Percentiles rank a stretch among this genome's conserved stretches.
These are phyloP conservation scores for Apis dorsata DNA, from an alignment of 1,140 invertebrate genomes.

Conservation along the genomic window DNA sequence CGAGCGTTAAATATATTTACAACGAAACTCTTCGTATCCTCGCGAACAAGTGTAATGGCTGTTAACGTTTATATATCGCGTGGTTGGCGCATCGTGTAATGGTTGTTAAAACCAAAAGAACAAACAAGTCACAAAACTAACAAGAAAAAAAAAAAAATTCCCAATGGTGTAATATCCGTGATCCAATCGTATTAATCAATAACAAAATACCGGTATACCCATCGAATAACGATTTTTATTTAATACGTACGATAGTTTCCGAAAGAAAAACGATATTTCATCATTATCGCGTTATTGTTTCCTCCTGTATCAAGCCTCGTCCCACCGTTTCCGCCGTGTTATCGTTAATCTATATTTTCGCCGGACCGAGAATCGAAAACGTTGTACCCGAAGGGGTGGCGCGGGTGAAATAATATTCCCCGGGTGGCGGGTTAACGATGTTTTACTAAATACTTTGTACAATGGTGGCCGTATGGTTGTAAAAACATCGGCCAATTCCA, in stretches of 20 bases:
- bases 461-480: not conserved
- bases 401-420: conserved; percentile 17
- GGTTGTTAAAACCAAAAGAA: not conserved
- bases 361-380: not conserved
- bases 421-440: conserved; percentile 1
- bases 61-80: too few species aligned
- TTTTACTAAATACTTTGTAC: conserved; percentile 22
- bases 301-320: not conserved
- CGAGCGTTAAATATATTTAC: too few species aligned
- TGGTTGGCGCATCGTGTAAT: too few species aligned
- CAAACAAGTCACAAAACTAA: not conserved
- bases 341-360: conserved; percentile 24
- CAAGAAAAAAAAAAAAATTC: not conserved
- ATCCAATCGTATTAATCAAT: not conserved
- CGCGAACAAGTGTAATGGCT: too few species aligned
- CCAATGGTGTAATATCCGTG: not conserved
- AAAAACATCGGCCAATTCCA: not conserved
- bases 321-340: conserved; percentile 3
- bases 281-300: conserved; percentile 26
- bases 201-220: not conserved
- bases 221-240: not conserved
- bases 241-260: not conserved
- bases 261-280: conserved; percentile 20
- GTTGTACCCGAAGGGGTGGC: not conserved
- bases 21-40: too few species aligned